Conservation (phyloP, 2,888 invertebrate species). For the Acleris holmiana region DNA sequence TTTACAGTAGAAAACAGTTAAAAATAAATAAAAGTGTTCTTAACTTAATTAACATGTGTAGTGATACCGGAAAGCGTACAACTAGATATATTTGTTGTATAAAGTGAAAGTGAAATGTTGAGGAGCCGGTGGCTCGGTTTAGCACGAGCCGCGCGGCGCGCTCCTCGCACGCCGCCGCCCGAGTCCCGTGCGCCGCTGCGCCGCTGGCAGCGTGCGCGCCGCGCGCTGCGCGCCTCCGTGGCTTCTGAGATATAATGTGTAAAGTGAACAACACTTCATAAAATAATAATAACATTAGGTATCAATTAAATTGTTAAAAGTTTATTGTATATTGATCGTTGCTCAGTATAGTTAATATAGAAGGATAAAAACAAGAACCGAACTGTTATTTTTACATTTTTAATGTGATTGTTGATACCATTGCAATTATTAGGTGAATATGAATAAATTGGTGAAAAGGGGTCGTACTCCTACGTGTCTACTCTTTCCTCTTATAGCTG, state of each 20-base stretch:
- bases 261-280: constrained; percentile 35
- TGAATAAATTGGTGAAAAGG: constrained; percentile 20
- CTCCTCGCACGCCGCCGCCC: neutral
- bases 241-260: no score
- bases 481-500: constrained; percentile 10
- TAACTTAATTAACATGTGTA: constrained; percentile 65
- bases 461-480: constrained; percentile 12
- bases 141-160: neutral
- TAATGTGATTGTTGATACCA: constrained; percentile 23
- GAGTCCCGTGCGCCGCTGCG: neutral
- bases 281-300: constrained; percentile 24
- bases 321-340: constrained; percentile 54
- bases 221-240: neutral
- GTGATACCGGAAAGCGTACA: constrained; percentile 44
- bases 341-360: constrained; percentile 51
- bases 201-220: neutral
- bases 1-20: constrained; percentile 53
- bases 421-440: constrained; percentile 31
- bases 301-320: constrained; percentile 50
- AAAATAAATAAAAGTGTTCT: constrained; percentile 81
- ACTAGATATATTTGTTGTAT: constrained; percentile 39
- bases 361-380: constrained; percentile 34
- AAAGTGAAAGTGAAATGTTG: neutral
- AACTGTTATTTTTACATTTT: constrained; percentile 32
- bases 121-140: neutral